Percentiles rank a stretch among this genome's conserved stretches.
Evolutionary conservation across 2,888 invertebrate species (phyloP).

Genomic region (Prosopocoilus inquinatus): DNA sequence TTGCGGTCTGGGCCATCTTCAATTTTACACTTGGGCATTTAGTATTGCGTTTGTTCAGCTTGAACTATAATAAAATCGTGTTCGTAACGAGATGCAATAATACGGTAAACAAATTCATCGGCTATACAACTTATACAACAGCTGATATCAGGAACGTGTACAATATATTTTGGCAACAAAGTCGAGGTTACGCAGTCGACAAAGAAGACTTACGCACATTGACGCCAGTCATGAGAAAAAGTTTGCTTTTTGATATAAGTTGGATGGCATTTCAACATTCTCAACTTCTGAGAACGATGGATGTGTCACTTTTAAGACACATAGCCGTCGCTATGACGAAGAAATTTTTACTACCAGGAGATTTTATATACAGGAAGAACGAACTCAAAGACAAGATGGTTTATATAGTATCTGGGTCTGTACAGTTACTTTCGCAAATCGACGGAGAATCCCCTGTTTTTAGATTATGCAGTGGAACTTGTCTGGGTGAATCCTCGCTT

Average conservation of each 20-base stretch:
- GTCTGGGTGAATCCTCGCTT: constrained; percentile 23
- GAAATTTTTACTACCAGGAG: constrained; percentile 16
- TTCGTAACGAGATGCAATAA: too few relatives aligned
- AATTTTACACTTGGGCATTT: background rate
- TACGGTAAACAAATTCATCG: background rate
- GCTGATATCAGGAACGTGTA: background rate
- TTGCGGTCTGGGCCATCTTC: background rate
- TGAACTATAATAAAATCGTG: background rate
- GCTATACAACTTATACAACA: background rate
- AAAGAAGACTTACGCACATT: constrained; percentile 4
- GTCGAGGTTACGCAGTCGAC: constrained; percentile 16
- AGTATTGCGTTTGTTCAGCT: background rate
- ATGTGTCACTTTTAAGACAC: constrained; percentile 17
- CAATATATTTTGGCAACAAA: constrained; percentile 10
- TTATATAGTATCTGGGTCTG: constrained; percentile 22
- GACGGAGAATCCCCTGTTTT: constrained; percentile 25
- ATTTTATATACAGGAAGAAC: constrained; percentile 20
- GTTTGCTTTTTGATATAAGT: constrained; percentile 19
- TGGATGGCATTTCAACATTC: constrained; percentile 25
- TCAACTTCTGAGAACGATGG: constrained; percentile 18
- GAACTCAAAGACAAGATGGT: constrained; percentile 25
- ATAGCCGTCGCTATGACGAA: constrained; percentile 13
- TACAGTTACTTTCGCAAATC: constrained; percentile 25
- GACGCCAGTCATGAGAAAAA: constrained; percentile 10
- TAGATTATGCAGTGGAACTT: constrained; percentile 21